Evolutionary conservation across 1,140 invertebrate species (phyloP), one percentile per base, ranked within the genome.

Genomic region (Pomacea maculata): DNA sequence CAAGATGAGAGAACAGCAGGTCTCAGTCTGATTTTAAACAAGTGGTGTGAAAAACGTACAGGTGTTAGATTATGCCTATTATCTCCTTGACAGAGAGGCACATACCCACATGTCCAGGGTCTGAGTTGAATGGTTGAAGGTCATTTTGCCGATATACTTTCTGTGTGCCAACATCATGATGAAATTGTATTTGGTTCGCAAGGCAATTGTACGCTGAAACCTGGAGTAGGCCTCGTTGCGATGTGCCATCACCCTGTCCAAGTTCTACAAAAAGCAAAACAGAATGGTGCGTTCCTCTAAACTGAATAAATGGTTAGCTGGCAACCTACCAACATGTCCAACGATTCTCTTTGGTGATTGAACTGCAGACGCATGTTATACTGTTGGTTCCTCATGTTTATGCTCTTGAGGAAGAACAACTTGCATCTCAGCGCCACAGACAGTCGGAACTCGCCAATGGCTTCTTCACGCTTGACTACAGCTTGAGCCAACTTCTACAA

Each of bases 51-150:
- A 45, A 45, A 45, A 45, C 34, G 34, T 45, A 45, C 34, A 4
- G 2, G 34, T 45, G 34, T 4, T 45, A 45, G 34, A 45, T 45
- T 4, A 45, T 6, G 6, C 34, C 34, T 45, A 45, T 45, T 45
- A 45, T 45, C 34, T 45, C 34, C 34, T 45, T 45, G 15, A 61
- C 55, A 64, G 25, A 45, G 14, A 79, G 73, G 78, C 54, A 88
- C 86, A 88, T 87, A 91, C 91, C 67, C 83, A 80, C 67, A 91
- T 88, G 25, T 88, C 87, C 64, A 92, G 80, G 14, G 85, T 85
- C 85, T 88, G 87, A 75, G 87, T 86, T 68, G 84, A 75, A 84
- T 91, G 90, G 86, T 91, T 87, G 88, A 92, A 92, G 64, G 77
- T 87, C 80, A 92, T 88, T 81, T 90, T 86, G 6, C 91, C 91